Base-by-base conservation (phyloP, 2,888 invertebrate species). In the Hirtodrosophila histrioides region DNA sequence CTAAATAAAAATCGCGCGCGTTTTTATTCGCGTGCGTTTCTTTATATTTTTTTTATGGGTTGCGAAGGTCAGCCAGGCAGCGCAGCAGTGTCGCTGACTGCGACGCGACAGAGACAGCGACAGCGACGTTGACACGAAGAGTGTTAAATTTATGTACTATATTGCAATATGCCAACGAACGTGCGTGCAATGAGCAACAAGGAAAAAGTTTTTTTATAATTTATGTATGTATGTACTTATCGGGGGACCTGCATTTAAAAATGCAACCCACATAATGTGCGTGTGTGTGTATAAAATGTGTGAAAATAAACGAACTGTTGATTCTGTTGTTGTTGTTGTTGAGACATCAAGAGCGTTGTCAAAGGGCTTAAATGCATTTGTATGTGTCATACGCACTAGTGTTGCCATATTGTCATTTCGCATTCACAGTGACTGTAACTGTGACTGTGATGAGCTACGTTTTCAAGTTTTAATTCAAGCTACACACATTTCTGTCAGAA, bases 11-110 rank as follows among this genome's bases (percentile, higher is more conserved):
- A 71, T 51, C 36, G 72, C 65, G 48, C 58, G 76, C 50, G 54
- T 55, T 70, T 64, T 75, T 58, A 75, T 49, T 58, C 57, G 71
- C 58, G 27, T 70, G 53, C 46, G 50, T 58, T 63, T 71, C 43
- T 41, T 44, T 5, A 27, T 27, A 27, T 48, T 57, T 35, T 57
- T 35, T 43, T 50, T 49, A 55, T 56, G 29, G 33, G 24, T 49
- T 71, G 46, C 40, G 72, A 76, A 73, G 72, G 72, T 73, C 72
- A 71, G 10, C 48, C 58, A 44, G 51, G 36, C 56, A 55, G 54
- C 49, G 31, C 37, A 27, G 17, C 45, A 17, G 40, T 5, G 40
- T 10, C 10, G 43, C 12, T 27, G 36, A 9, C 27, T 27, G 5
- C 6, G 27, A 27, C 27, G 27, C 27, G 27, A 27, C 17, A 1